Percentiles rank a stretch among this genome's conserved stretches.
These are phyloP conservation scores for Diadegma fenestrale DNA, from an alignment of 2,888 invertebrate genomes.

Conservation along the genomic window DNA sequence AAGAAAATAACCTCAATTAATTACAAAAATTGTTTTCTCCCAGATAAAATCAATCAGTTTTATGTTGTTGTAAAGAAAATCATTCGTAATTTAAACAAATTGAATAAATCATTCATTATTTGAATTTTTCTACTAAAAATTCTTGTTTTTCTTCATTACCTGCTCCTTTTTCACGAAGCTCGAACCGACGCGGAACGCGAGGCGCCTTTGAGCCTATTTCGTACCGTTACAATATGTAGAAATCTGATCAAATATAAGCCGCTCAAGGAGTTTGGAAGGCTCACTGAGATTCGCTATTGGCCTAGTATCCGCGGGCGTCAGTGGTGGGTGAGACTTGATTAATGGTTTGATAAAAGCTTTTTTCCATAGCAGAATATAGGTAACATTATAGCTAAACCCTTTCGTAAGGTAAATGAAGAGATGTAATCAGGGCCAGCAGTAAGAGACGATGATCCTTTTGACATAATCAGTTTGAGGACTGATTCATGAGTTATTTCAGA, in stretches of 20 bases:
- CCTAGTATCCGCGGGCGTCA: conserved; percentile 16
- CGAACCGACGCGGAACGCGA: too few relatives aligned
- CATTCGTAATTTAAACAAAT: too few relatives aligned
- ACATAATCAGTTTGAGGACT: not conserved
- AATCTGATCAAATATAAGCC: conserved; percentile 68
- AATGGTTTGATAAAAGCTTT: not conserved
- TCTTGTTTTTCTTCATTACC: too few relatives aligned
- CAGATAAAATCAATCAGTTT: too few relatives aligned
- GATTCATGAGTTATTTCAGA: not conserved
- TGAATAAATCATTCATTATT: too few relatives aligned
- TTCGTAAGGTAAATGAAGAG: not conserved
- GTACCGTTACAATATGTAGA: too few relatives aligned
- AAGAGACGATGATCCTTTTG: not conserved
- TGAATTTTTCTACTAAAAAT: too few relatives aligned
- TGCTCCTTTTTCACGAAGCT: too few relatives aligned
- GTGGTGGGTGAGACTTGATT: not conserved
- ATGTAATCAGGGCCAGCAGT: not conserved
- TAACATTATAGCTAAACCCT: not conserved
- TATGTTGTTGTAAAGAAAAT: too few relatives aligned
- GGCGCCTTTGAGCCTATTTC: too few relatives aligned
- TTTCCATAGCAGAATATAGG: not conserved
- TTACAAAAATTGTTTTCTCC: too few relatives aligned
- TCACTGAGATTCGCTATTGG: conserved; percentile 72
- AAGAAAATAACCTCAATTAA: too few relatives aligned
- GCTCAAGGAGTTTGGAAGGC: conserved; percentile 71